These are phyloP conservation scores for Leptinotarsa texana DNA, from an alignment of 1,140 invertebrate species.

Conservation along the genomic window DNA sequence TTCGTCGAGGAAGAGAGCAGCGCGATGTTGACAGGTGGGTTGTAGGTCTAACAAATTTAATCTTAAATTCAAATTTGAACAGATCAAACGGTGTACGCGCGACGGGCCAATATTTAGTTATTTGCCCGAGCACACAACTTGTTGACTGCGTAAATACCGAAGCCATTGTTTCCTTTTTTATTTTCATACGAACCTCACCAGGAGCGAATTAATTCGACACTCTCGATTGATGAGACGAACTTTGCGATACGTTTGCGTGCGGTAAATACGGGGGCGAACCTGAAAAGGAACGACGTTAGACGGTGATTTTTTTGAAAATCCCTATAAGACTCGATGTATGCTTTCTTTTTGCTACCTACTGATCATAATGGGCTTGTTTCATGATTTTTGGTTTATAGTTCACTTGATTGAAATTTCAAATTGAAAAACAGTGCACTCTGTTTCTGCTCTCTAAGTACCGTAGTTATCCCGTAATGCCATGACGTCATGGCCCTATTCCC, in stretches of 20 bases:
- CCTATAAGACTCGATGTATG: no score
- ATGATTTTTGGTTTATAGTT: no score
- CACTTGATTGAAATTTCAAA: no score
- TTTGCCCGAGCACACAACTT: conserved; percentile 54
- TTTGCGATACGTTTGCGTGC: neutral
- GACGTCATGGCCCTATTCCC: no score
- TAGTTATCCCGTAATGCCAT: no score
- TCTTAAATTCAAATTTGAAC: conserved; percentile 56
- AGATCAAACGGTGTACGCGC: conserved; percentile 50
- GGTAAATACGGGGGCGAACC: neutral
- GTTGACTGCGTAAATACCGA: conserved; percentile 54
- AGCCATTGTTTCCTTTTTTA: conserved; percentile 37
- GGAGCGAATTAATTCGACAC: conserved; percentile 5
- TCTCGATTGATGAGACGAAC: neutral
- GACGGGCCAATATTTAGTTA: conserved; percentile 55
- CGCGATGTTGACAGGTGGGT: conserved; percentile 52
- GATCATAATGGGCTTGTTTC: no score
- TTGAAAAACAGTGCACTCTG: no score
- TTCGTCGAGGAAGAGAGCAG: conserved; percentile 14
- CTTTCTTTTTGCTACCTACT: no score
- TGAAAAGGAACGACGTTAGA: neutral
- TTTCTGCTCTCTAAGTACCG: no score
- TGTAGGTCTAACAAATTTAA: conserved; percentile 55
- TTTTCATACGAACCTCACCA: neutral
- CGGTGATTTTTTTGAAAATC: no score